Evolutionary conservation across 2,113 vertebrate genomes (phyloP), one percentile per base, ranked within the genome.

Genomic region (Chlorocebus sabaeus): DNA sequence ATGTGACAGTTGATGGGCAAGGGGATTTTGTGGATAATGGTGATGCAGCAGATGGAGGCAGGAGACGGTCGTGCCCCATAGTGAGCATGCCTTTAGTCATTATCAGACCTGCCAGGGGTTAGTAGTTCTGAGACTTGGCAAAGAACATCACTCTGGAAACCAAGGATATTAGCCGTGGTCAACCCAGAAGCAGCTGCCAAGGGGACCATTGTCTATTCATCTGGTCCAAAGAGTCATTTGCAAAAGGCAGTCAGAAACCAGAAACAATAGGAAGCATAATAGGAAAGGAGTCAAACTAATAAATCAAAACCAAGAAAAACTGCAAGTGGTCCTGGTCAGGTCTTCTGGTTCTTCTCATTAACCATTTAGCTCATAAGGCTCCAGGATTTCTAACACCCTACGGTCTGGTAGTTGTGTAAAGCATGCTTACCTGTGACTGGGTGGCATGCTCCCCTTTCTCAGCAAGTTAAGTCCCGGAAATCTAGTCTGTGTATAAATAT

Each of bases 171-270:
- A 45, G 32, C 73, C 50, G 38, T 0, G 0, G 35, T 43, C 2
- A 0, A 12, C n/a, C 68, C 35, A 85, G 76, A 27, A 90, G 76
- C 67, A 90, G 61, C 72, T 57, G 52, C 85, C 27, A 9, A 55
- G 4, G 27, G 48, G 25, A 67, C 18, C 86, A 7, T 10, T 43
- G 2, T 86, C 57, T 83, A 32, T 88, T 80, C 30, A 5, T 68
- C 20, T 45, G 55, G 20, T 80, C 80, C 48, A 85, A 68, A 73
- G 43, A 84, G 35, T 43, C 86, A 35, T 81, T 93, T 93, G 30
- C 48, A 90, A 89, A 82, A 59, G 73, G 32, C 59, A 70, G n/a
- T 73, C 90, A 94, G 90, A 93, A 92, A 57, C 8, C 10, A 89
- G 72, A 94, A 90, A 81, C 25, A 45, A 6, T 55, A n/a, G 50